A percentile compares a stretch with the other conserved stretches of the same genome.
Evolutionary conservation across 2,888 invertebrate species (phyloP).

Genomic region (Leptarthrus brevirostris): DNA sequence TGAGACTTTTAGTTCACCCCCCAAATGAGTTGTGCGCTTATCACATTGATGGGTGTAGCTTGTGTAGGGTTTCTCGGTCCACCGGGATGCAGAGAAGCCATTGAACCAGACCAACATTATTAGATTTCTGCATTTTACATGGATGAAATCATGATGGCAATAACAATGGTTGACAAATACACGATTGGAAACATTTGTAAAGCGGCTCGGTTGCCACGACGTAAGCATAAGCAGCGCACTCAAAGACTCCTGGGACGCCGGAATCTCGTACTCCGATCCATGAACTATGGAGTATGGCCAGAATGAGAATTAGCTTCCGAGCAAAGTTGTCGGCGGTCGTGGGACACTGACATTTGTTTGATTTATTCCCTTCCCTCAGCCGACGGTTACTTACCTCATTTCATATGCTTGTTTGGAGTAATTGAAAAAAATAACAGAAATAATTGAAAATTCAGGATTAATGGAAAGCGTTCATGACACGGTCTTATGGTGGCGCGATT

Average conservation of each 20-base stretch:
- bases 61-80: conserved; percentile 9
- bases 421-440: conserved; percentile 35
- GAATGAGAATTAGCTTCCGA: not conserved
- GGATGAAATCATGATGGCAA: conserved; percentile 8
- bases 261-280: too few relatives aligned
- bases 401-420: conserved; percentile 5
- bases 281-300: too few relatives aligned
- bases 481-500: conserved; percentile 12
- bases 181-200: not conserved
- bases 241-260: too few relatives aligned
- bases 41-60: too few relatives aligned
- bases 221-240: not conserved
- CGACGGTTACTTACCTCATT: not conserved
- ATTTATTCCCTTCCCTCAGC: conserved; percentile 25
- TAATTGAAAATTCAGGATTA: conserved; percentile 34
- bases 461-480: conserved; percentile 1
- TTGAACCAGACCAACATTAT: conserved; percentile 2
- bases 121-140: conserved; percentile 31
- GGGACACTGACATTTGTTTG: conserved; percentile 48
- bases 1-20: not conserved
- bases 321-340: not conserved
- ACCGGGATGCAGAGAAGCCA: conserved; percentile 21
- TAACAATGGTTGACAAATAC: conserved; percentile 14
- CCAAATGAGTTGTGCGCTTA: not conserved
- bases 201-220: not conserved